Evolutionary conservation across 2,888 invertebrate species (phyloP).

Genomic region (Graphium colonna): DNA sequence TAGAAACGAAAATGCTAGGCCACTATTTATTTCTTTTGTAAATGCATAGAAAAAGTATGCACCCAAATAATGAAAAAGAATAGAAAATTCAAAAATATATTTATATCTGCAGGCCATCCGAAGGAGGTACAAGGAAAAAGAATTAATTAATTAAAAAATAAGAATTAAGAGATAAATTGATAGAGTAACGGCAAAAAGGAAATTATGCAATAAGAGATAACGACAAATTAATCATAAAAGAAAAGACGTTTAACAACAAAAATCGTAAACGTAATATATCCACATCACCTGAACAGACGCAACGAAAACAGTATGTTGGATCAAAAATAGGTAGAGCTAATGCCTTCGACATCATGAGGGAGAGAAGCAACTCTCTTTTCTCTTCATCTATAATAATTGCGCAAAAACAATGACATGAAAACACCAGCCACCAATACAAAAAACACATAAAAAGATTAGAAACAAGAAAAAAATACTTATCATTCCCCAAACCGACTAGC

Average conservation of each 20-base stretch:
- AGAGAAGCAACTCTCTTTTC: too few relatives aligned
- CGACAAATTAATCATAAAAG: slow-evolving; percentile 2
- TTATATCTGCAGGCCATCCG: neutral
- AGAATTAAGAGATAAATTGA: neutral
- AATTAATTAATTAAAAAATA: too few relatives aligned
- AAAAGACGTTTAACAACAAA: neutral
- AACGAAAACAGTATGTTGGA: neutral
- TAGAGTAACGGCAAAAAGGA: slow-evolving; percentile 5
- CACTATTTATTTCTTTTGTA: too few relatives aligned
- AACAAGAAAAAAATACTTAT: too few relatives aligned
- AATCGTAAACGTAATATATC: slow-evolving; percentile 3
- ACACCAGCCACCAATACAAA: too few relatives aligned
- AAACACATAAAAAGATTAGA: too few relatives aligned
- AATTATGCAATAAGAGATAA: neutral
- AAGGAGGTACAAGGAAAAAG: slow-evolving; percentile 1
- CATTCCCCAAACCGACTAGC: too few relatives aligned
- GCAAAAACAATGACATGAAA: too few relatives aligned
- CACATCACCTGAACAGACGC: neutral
- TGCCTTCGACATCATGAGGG: neutral
- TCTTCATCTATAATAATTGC: too few relatives aligned
- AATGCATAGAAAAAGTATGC: too few relatives aligned
- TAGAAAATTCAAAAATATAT: neutral
- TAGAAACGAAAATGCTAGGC: too few relatives aligned
- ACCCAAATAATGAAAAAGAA: neutral
- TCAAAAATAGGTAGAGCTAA: neutral